Base-by-base conservation (phyloP, 1,140 invertebrate genomes). In the Arion vulgaris region DNA sequence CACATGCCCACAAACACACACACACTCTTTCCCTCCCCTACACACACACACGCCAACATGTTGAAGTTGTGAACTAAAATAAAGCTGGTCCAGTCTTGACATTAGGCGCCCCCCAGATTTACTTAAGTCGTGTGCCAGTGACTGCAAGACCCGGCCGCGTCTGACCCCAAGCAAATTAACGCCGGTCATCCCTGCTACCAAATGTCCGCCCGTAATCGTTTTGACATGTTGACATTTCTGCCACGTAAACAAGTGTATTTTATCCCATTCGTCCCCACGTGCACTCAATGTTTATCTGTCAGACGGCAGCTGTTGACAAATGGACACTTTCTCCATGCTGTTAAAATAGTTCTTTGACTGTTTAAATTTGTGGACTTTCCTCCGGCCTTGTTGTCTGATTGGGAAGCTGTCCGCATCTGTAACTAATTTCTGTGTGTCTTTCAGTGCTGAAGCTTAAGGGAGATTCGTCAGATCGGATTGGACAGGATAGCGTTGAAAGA, bases 161-260 rank as follows among this genome's bases (percentile, higher is more conserved):
- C 34, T n/a, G 32, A 19, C 69, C 17, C 34, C 34, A 36, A 36
- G 69, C 34, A 72, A 72, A 72, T 41, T 41, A 72, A 38, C 69
- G 34, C 9, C 39, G 17, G 69, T 36, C 69, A 36, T 41, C 34
- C 9, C 13, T 15, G 26, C 34, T 23, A 72, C 34, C 7, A 72
- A 36, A 36, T 72, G 34, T 72, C 69, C 39, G 69, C 69, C 39
- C 39, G 69, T 72, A 72, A 72, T 72, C 69, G 32, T 36, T 72
- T 72, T 72, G 69, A 72, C 17, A 72, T 72, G 69, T 72, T 72
- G 32, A 72, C 32, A 36, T 72, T 72, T 72, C 9, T 17, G 28
- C 5, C 17, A n/a, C 34, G 69, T 41, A 72, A 72, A 72, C 69
- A 72, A 36, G 34, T 72, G 9, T 36, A 36, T 36, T 69, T 26